These are phyloP conservation scores for Agonopterix arenella DNA, from an alignment of 2,888 invertebrate species.

Conservation along the genomic window DNA sequence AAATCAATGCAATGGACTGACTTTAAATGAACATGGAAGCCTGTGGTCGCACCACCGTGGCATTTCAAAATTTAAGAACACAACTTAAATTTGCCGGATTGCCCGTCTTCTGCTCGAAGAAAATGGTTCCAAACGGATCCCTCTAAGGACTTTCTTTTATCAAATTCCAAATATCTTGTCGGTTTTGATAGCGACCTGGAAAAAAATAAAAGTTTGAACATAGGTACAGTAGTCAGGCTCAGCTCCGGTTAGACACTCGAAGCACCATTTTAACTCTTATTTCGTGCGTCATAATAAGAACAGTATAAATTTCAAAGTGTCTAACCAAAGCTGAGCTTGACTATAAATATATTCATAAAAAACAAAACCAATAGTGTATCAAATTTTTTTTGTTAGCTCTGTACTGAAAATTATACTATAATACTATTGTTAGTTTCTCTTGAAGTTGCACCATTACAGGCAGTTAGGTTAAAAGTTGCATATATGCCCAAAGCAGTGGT, in stretches of 20 bases:
- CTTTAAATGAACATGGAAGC: not conserved
- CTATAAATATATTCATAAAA: too few relatives aligned
- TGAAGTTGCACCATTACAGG: not conserved
- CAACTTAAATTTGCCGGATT: not conserved
- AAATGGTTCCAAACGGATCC: constrained; percentile 1
- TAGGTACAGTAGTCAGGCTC: not conserved
- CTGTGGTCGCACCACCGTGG: not conserved
- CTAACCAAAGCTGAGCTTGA: not conserved
- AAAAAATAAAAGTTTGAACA: not conserved
- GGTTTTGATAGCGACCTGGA: not conserved
- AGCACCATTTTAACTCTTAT: not conserved
- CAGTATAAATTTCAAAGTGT: not conserved
- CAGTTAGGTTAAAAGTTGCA: not conserved
- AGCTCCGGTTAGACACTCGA: not conserved
- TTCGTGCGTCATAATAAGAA: not conserved
- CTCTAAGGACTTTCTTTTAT: constrained; percentile 1
- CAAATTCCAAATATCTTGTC: not conserved
- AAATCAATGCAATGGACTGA: not conserved
- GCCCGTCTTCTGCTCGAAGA: constrained; percentile 1
- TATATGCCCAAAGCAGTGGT: not conserved
- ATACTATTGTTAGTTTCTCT: not conserved
- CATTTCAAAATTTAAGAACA: not conserved
- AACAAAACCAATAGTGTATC: too few relatives aligned
- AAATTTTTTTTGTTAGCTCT: too few relatives aligned
- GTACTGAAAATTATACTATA: not conserved